phyloP scores from a whole-genome alignment of 2,113 vertebrate species.

The Sorex fumeus region DNA sequence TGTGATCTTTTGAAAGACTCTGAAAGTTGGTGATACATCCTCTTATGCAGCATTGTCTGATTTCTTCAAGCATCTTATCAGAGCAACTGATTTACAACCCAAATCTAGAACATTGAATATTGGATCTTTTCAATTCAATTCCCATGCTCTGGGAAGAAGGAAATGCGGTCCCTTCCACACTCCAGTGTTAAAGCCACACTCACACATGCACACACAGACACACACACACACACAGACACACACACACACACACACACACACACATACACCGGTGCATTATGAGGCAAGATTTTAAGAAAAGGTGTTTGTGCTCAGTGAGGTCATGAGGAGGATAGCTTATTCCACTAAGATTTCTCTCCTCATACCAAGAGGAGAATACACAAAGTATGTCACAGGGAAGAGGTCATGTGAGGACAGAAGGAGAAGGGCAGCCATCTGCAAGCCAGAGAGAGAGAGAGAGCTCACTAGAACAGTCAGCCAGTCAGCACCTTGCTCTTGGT shows the following conservation, averaged over 20 bases:
- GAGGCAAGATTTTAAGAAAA: not conserved
- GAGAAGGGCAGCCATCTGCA: not conserved
- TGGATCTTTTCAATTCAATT: not conserved
- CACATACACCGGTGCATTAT: too few species aligned
- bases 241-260: too few species aligned
- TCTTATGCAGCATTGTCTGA: fast-evolving
- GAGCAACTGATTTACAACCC: not conserved
- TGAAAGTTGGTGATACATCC: not conserved
- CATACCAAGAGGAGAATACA: not conserved
- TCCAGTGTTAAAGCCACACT: not conserved
- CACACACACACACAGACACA: too few species aligned
- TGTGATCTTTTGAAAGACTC: fast-evolving
- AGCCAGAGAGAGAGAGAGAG: not conserved
- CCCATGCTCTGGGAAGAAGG: fast-evolving
- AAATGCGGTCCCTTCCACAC: not conserved
- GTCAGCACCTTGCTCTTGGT: not conserved
- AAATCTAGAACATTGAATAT: not conserved
- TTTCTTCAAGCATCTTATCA: not conserved
- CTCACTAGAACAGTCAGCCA: too few species aligned
- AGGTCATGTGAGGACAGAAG: not conserved
- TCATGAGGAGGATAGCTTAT: not conserved
- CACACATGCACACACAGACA: too few species aligned
- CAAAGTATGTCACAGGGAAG: not conserved
- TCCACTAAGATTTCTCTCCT: not conserved
- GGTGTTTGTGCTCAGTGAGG: not conserved